phyloP scores from a whole-genome alignment of 1,140 invertebrate species.

The Zaprionus ghesquierei region DNA sequence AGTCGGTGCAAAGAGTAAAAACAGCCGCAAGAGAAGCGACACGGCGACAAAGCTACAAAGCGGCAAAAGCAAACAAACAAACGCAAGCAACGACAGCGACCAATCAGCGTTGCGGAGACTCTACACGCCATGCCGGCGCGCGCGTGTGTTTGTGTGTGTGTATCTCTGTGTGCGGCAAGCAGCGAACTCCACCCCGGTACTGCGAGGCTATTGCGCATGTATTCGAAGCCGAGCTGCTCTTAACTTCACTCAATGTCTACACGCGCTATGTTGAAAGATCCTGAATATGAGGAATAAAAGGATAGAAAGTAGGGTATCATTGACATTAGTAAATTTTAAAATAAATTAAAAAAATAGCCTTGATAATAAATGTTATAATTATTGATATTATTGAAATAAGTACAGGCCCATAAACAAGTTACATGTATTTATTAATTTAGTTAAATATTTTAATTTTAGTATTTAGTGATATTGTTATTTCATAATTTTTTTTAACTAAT shows the following conservation, averaged over 20 bases:
- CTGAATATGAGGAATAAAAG: constrained; percentile 3
- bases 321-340: too few species aligned
- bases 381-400: too few species aligned
- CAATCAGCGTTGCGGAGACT: constrained; percentile 64
- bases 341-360: too few species aligned
- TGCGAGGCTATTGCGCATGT: constrained; percentile 54
- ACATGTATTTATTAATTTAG: too few species aligned
- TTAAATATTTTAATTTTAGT: too few species aligned
- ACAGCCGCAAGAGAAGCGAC: constrained; percentile 45
- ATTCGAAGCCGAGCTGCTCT: constrained; percentile 4
- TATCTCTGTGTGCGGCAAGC: constrained; percentile 18
- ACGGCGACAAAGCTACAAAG: constrained; percentile 53
- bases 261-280: not conserved
- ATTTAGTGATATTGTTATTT: too few species aligned
- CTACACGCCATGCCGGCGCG: constrained; percentile 25
- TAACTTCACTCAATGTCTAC: not conserved
- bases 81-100: not conserved
- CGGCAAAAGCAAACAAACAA: constrained; percentile 35
- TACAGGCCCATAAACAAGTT: too few species aligned
- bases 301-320: too few species aligned
- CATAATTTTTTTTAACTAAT: not conserved
- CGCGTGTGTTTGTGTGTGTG: constrained; percentile 21
- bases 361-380: too few species aligned
- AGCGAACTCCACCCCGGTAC: constrained; percentile 61
- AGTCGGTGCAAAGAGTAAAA: constrained; percentile 39